A percentile compares a stretch with the other conserved stretches of the same genome.
Evolutionary conservation across 2,797 vertebrate genomes (phyloP).

Genomic region (Cercopithecus hamlyni): DNA sequence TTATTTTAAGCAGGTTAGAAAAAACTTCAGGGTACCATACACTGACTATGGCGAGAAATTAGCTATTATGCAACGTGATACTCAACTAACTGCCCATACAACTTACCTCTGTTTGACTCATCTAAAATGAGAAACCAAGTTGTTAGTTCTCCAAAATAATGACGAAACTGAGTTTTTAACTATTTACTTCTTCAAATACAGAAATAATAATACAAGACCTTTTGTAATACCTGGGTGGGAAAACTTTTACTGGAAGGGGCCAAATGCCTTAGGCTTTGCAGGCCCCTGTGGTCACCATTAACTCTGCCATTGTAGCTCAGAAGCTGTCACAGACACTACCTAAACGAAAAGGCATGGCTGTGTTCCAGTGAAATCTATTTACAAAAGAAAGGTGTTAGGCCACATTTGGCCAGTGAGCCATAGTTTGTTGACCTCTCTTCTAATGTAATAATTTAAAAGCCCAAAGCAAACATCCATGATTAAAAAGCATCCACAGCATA

Average conservation of each 20-base stretch:
- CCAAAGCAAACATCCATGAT: background rate
- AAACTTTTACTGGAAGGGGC: background rate
- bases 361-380: background rate
- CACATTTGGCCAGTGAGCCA: accelerated
- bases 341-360: accelerated
- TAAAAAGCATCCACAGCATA: too few relatives aligned
- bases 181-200: background rate
- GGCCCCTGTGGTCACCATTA: too few relatives aligned
- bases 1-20: accelerated
- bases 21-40: background rate
- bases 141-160: background rate
- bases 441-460: background rate
- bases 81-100: background rate
- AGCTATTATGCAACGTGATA: background rate
- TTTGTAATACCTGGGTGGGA: accelerated
- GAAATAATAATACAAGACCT: background rate
- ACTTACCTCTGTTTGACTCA: background rate
- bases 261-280: background rate
- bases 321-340: background rate
- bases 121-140: background rate
- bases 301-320: background rate
- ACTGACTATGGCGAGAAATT: background rate
- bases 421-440: background rate
- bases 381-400: too few relatives aligned
- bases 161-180: background rate